A percentile compares a stretch with the other conserved stretches of the same genome.
phyloP scores from a whole-genome alignment of 2,113 vertebrate species.

The Miniopterus natalensis region DNA sequence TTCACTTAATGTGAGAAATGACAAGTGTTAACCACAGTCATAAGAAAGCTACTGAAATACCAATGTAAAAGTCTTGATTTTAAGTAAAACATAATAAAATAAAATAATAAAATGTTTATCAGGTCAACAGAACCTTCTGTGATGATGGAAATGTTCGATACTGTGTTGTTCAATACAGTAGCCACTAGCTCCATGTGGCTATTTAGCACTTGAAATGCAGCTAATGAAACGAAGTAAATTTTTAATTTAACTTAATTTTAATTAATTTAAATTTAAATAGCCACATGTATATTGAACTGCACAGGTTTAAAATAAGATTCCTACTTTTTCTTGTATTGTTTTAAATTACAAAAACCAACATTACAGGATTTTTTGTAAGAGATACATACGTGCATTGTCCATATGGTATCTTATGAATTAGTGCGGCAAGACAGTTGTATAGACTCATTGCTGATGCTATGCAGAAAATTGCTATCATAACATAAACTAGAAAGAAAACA shows the following conservation, averaged over 20 bases:
- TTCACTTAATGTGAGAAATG: neutral
- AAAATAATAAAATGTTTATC: neutral
- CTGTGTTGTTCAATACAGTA: neutral
- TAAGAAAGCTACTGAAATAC: constrained; percentile 39
- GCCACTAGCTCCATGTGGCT: neutral
- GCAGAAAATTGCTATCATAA: constrained; percentile 96
- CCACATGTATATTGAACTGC: neutral
- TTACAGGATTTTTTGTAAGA: constrained; percentile 26
- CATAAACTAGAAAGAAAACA: constrained; percentile 91
- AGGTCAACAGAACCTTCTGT: neutral
- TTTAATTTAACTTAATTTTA: constrained; percentile 43
- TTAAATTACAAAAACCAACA: constrained; percentile 20
- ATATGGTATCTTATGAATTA: constrained; percentile 91
- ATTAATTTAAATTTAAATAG: constrained; percentile 46
- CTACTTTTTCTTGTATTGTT: neutral
- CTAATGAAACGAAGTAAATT: constrained; percentile 6
- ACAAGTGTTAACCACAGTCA: constrained; percentile 17
- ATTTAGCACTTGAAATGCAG: neutral
- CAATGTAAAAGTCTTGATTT: constrained; percentile 37
- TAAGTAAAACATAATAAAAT: constrained; percentile 39
- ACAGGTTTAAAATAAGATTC: constrained; percentile 54
- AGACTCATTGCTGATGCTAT: constrained; percentile 94
- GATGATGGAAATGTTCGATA: neutral
- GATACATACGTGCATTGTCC: constrained; percentile 91
- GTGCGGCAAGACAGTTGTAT: constrained; percentile 93